Conservation (phyloP, 2,113 vertebrate species). For the Erythrocebus patas region DNA sequence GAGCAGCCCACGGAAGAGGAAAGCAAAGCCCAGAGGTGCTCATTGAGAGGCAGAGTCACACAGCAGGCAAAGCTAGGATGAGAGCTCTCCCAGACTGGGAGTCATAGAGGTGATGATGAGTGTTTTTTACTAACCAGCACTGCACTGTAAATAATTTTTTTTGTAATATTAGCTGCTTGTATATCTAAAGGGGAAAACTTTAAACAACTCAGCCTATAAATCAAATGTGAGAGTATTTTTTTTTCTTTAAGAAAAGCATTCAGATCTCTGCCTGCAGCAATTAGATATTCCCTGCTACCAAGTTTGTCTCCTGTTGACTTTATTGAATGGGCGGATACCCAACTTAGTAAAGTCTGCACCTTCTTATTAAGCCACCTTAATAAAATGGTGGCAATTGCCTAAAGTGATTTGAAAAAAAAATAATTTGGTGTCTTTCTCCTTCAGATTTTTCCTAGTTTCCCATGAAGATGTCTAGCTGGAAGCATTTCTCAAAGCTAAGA, state of each 20-base stretch:
- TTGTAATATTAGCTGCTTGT: conserved; percentile 48
- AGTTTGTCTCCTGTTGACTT: conserved; percentile 71
- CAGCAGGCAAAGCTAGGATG: conserved; percentile 37
- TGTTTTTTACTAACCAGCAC: conserved; percentile 68
- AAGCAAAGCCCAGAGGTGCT: neutral
- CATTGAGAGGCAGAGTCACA: neutral
- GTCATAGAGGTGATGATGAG: neutral
- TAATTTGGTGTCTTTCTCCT: conserved; percentile 29
- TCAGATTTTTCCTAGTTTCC: neutral
- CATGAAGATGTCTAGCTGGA: neutral
- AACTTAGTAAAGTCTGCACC: conserved; percentile 54
- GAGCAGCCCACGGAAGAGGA: neutral
- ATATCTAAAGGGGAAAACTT: conserved; percentile 63
- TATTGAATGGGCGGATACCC: conserved; percentile 36
- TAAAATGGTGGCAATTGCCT: conserved; percentile 30
- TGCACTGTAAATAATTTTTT: conserved; percentile 55
- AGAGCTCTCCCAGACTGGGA: too few relatives aligned
- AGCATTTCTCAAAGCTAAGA: neutral
- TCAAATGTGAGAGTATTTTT: conserved; percentile 58
- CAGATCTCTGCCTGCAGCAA: conserved; percentile 69
- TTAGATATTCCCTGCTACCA: conserved; percentile 61
- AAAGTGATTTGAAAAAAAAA: conserved; percentile 31
- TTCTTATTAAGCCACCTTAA: conserved; percentile 51
- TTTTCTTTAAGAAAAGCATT: conserved; percentile 51
- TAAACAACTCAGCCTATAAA: conserved; percentile 63